Evolutionary conservation across 2,888 invertebrate species (phyloP).

Genomic region (Melolontha melolontha): DNA sequence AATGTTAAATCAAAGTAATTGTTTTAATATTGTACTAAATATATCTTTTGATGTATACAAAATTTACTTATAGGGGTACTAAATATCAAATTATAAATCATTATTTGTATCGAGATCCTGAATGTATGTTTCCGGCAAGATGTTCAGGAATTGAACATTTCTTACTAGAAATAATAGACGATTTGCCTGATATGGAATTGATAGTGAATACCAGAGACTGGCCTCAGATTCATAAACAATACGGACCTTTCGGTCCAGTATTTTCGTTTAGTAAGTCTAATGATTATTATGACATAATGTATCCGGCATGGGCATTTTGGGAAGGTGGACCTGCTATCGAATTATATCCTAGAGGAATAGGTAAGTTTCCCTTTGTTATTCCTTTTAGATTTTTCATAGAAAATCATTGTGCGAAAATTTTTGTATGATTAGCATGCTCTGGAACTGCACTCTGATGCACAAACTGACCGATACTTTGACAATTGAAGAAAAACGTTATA

Average conservation of each 20-base stretch:
- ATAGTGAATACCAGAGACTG: slow-evolving; percentile 92
- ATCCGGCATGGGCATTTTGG: slow-evolving; percentile 98
- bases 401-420: too few relatives aligned
- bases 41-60: not conserved
- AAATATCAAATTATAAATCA: slow-evolving; percentile 88
- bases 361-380: slow-evolving; percentile 48
- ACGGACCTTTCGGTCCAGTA: slow-evolving; percentile 79
- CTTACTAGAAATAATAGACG: slow-evolving; percentile 74
- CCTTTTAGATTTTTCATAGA: not conserved
- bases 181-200: slow-evolving; percentile 86
- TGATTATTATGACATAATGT: slow-evolving; percentile 91
- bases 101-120: slow-evolving; percentile 82
- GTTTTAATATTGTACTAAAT: slow-evolving; percentile 15
- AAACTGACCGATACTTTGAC: too few relatives aligned
- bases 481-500: too few relatives aligned
- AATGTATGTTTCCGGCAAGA: slow-evolving; percentile 93
- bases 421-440: too few relatives aligned
- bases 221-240: slow-evolving; percentile 83
- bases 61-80: slow-evolving; percentile 70
- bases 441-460: too few relatives aligned
- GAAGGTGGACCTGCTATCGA: slow-evolving; percentile 97
- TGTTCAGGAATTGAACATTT: slow-evolving; percentile 94
- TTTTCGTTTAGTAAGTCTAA: slow-evolving; percentile 95
- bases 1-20: slow-evolving; percentile 66
- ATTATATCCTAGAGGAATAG: slow-evolving; percentile 90